Base-by-base conservation (phyloP, 2,888 invertebrate species). In the Laspeyria flexula region DNA sequence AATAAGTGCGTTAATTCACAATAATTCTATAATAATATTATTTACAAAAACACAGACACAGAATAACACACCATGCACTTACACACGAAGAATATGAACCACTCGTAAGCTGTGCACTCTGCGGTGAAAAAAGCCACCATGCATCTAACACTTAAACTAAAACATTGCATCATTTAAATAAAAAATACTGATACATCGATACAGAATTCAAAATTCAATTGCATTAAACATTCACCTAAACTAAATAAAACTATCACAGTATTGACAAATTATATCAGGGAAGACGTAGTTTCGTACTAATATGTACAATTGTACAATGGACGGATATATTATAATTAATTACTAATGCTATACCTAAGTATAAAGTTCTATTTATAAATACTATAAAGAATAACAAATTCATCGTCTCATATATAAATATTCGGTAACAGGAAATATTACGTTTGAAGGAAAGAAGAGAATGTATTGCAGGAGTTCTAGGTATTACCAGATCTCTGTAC, bases 401-500 rank as follows among this genome's bases (percentile, higher is more conserved):
- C 15, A 45, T 47, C 27, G 18, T 33, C 39, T 50, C 54, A 45
- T 35, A 34, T 29, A 55, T 66, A 60, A 30, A 47, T 58, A 50
- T 51, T 54, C 56, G 58, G 62, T 65, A 65, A 65, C 62, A 53
- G 51, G 15, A 43, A 48, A 40, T 46, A 53, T 43, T 45, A 33
- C 37, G 34, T 42, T 38, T 37, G 18, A 59, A 38, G 4, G 18
- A 13, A 10, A 34, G 18, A 0, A 47, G 38, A 59, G 52, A 56
- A 65, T 10, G 31, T 27, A 34, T 25, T 16, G n/a, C 1, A 18
- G 29, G 35, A 50, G 1, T 30, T 6, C 9, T 31, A 29, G 30
- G 57, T 38, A 73, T 89, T 93, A 96, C 96, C 96, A 96, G 79
- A 96, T 96, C 91, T 96, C 96, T 47, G 96, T 96, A 58, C 94